Percentiles rank a stretch among this genome's conserved stretches.
Evolutionary conservation across 2,888 invertebrate genomes (phyloP).

Genomic region (Physocephala rufipes): DNA sequence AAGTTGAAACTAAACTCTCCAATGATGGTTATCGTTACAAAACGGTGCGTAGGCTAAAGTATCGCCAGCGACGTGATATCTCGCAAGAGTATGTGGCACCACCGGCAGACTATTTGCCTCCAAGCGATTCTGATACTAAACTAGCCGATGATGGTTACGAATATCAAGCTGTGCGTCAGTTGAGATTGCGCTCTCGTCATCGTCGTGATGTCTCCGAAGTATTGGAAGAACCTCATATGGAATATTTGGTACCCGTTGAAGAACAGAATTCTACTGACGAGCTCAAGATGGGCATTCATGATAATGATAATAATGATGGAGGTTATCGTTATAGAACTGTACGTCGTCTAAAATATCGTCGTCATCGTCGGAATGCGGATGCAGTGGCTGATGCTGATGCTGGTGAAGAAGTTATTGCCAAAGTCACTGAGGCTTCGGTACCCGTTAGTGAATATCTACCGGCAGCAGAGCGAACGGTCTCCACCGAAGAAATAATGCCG

Average conservation of each 20-base stretch:
- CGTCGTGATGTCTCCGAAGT: slow-evolving; percentile 54
- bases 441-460: slow-evolving; percentile 57
- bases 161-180: slow-evolving; percentile 55
- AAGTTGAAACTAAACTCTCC: slow-evolving; percentile 56
- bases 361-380: slow-evolving; percentile 58
- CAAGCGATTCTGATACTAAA: slow-evolving; percentile 49
- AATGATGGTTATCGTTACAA: slow-evolving; percentile 62
- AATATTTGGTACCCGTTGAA: slow-evolving; percentile 57
- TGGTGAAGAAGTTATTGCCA: too few relatives aligned
- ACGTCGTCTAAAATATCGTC: slow-evolving; percentile 60
- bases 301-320: slow-evolving; percentile 59
- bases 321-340: slow-evolving; percentile 61
- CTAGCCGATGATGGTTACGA: slow-evolving; percentile 56
- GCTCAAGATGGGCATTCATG: slow-evolving; percentile 56
- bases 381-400: slow-evolving; percentile 43
- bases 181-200: slow-evolving; percentile 51
- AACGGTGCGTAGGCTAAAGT: slow-evolving; percentile 58
- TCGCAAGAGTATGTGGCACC: slow-evolving; percentile 57
- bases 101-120: slow-evolving; percentile 55
- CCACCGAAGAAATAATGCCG: neutral
- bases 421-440: slow-evolving; percentile 41
- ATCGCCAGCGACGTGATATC: slow-evolving; percentile 50
- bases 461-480: slow-evolving; percentile 43
- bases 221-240: slow-evolving; percentile 48
- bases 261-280: slow-evolving; percentile 52